Evolutionary conservation across 30 jellyfish, hydroid and myxozoan species (phyloP).

Genomic region (Catostylus mosaicus): DNA sequence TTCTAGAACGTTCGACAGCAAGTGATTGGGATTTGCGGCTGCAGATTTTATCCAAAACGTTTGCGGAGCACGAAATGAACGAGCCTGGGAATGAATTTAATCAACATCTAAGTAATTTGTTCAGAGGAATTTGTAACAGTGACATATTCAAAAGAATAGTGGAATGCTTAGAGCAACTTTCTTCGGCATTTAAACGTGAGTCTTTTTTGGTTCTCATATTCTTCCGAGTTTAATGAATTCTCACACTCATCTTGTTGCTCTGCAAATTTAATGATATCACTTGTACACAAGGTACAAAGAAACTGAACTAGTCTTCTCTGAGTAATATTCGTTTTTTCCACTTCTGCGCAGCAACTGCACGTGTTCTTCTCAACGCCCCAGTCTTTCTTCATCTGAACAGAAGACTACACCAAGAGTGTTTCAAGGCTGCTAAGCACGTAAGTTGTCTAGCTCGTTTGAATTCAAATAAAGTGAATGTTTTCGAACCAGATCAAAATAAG

Average conservation of each 20-base stretch:
- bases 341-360: not conserved
- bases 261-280: no score
- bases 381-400: not conserved
- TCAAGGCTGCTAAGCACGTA: no score
- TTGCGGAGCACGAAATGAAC: no score
- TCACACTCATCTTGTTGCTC: no score
- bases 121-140: not conserved
- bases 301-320: not conserved
- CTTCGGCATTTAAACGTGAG: not conserved
- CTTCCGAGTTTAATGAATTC: no score
- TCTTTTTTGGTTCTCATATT: no score
- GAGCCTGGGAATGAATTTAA: not conserved
- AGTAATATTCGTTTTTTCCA: not conserved
- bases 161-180: not conserved
- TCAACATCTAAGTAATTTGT: not conserved
- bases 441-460: no score
- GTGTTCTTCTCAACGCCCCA: not conserved
- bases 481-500: no score
- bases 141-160: not conserved
- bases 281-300: not conserved
- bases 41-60: not conserved
- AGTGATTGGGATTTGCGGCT: constrained; percentile 29
- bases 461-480: no score
- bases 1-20: constrained; percentile 33
- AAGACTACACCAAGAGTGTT: not conserved